Evolutionary conservation across 2,797 vertebrate species (phyloP), one percentile per base, ranked within the genome.

Genomic region (Rhinatrema bivittatum): DNA sequence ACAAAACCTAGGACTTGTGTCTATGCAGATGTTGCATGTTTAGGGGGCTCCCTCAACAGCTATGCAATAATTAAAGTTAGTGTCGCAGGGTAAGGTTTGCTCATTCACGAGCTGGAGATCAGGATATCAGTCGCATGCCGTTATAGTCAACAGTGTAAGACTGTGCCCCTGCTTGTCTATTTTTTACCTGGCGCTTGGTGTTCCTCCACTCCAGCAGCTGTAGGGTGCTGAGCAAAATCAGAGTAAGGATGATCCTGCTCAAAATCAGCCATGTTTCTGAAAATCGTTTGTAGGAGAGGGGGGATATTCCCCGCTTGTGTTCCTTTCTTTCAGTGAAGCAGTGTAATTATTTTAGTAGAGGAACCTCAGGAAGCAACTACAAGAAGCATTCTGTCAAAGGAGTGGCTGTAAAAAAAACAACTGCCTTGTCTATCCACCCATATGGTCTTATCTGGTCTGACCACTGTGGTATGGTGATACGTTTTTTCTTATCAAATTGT

Each of bases 401-500:
- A 51, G 40, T 37, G 20, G 27, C 36, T 19, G n/a, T 39, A n/a
- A 38, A 45, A 64, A 42, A 65, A 47, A 33, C 1, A 40, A 36
- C 44, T 31, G 15, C 15, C 20, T n/a, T n/a, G 29, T 29, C 62
- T 81, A 86, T 84, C 87, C 89, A 78, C 88, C 87, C 85, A 62
- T 68, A 70, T 70, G 55, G 46, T 80, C 84, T 93, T 94, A 94
- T 95, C 92, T 87, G 73, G 64, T 17, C 77, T 81, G 86, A 78
- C 78, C 90, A 94, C 87, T 85, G 81, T 74, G 42, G 44, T 60
- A 52, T 52, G 29, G 47, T 35, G 76, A 71, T 74, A 69, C 55
- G 76, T 64, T 72, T 70, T 60, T 70, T 62, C 86, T 94, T 95
- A 96, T 97, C 91, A 29, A 70, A 62, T 72, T 76, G 62, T 69